Base-by-base conservation (phyloP, 92 coral and sea anemone genomes). In the Parazoanthus swiftii region DNA sequence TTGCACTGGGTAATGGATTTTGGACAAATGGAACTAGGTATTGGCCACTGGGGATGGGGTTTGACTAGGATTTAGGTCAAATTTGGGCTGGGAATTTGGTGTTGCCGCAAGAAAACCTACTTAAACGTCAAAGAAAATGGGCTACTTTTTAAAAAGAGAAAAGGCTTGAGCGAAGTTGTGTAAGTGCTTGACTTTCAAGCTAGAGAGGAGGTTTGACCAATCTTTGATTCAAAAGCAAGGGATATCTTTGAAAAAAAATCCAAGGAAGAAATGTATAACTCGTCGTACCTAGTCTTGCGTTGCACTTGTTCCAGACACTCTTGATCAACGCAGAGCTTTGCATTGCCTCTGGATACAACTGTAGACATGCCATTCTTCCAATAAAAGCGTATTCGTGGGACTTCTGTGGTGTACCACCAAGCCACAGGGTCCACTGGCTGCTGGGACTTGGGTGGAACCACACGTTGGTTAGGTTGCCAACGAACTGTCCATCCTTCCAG, bases 251-350 rank as follows among this genome's bases (percentile, higher is more conserved):
- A 63, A 63, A 18, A 29, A 48, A 4, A 5, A 20, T 23, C 70
- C 25, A 3, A 18, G 26, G n/a, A 23, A 4, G 70, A 18, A 63
- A 63, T 14, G 6, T 63, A 63, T 63, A 1, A 20, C 0, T 3
- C 1, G 1, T 74, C 6, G 23, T 74, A 75, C 79, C 79, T 76
- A 26, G 25, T 37, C 16, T 76, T 36, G 80, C 80, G 51, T 76
- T 76, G 46, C 80, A 76, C 80, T 76, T 76, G 54, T 76, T 76
- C 80, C 80, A 76, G 13, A 76, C 54, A 20, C 80, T 76, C 26
- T 76, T 76, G 80, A 76, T 42, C 25, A 76, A 76, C 20, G 54
- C 26, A 18, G 80, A 76, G 80, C 51, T 76, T 76, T 76, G 80
- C 1, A 76, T 25, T 26, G 46, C 80, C 21, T 76, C 80, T 76